A percentile compares a stretch with the other conserved stretches of the same genome.
Evolutionary conservation across 2,888 invertebrate species (phyloP).

Genomic region (Plemyria rubiginata): DNA sequence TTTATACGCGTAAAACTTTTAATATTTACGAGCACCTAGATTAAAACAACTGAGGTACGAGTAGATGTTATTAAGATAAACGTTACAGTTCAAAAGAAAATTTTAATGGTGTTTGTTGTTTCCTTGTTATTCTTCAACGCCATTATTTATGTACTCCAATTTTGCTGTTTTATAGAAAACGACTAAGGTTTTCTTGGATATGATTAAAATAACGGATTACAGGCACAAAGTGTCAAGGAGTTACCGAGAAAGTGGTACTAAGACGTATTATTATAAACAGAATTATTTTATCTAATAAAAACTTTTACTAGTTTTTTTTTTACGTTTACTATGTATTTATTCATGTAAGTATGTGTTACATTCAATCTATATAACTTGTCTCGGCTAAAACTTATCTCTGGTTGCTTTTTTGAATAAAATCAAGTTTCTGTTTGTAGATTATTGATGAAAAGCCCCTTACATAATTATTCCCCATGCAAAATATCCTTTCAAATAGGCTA

Average conservation of each 20-base stretch:
- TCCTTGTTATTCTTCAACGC: constrained; percentile 18
- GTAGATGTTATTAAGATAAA: constrained; percentile 32
- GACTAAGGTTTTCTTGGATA: constrained; percentile 2
- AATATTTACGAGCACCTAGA: constrained; percentile 28
- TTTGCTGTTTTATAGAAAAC: constrained; percentile 4
- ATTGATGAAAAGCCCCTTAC: too few species aligned
- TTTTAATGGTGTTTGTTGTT: constrained; percentile 34
- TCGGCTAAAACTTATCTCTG: too few species aligned
- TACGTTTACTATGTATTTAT: too few species aligned
- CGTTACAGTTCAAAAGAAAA: constrained; percentile 30
- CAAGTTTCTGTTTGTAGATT: too few species aligned
- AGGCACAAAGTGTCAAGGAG: not conserved
- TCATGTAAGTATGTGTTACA: too few species aligned
- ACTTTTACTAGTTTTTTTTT: too few species aligned
- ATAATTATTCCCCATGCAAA: too few species aligned
- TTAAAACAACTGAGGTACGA: constrained; percentile 27
- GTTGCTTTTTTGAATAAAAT: too few species aligned
- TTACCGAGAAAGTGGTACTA: not conserved
- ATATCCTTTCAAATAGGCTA: too few species aligned
- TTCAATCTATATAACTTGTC: too few species aligned
- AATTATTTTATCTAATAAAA: too few species aligned
- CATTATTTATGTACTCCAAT: constrained; percentile 23
- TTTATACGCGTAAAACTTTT: constrained; percentile 29
- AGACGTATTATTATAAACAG: too few species aligned
- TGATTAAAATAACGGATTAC: not conserved